phyloP scores from a whole-genome alignment of 2,797 vertebrate genomes.

The Sebastes matsubarae region DNA sequence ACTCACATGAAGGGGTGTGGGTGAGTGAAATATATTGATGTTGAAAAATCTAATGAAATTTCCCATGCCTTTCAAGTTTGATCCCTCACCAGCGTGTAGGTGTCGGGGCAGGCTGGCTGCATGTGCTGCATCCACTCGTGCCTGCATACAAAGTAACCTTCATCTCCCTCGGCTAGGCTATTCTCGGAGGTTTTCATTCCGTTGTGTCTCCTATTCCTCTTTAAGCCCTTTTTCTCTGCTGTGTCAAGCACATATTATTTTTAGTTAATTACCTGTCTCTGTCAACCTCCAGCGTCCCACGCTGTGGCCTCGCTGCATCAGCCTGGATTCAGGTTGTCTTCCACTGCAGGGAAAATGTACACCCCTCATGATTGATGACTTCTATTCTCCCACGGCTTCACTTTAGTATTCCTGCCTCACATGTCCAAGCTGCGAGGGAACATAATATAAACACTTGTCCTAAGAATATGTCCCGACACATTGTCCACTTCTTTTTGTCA shows the following conservation, averaged over 20 bases:
- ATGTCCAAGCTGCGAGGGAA: constrained; percentile 50
- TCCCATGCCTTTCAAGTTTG: constrained; percentile 52
- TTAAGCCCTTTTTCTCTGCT: constrained; percentile 17
- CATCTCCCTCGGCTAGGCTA: constrained; percentile 34
- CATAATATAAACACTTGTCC: constrained; percentile 62
- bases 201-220: constrained; percentile 27
- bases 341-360: constrained; percentile 61
- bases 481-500: neutral
- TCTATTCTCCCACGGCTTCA: constrained; percentile 49
- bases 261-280: constrained; percentile 73
- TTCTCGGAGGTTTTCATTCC: constrained; percentile 44
- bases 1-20: constrained; percentile 37
- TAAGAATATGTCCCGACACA: constrained; percentile 12
- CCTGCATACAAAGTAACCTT: constrained; percentile 52
- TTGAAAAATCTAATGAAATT: constrained; percentile 60
- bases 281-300: constrained; percentile 53
- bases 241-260: constrained; percentile 71
- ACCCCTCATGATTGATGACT: constrained; percentile 77
- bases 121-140: constrained; percentile 42
- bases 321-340: constrained; percentile 63
- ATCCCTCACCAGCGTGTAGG: constrained; percentile 46
- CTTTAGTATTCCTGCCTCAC: constrained; percentile 55
- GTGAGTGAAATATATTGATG: constrained; percentile 48
- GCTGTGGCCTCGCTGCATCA: constrained; percentile 51
- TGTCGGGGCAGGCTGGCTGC: constrained; percentile 34